Base-by-base conservation (phyloP, 2,888 invertebrate genomes). In the Romanomermis culicivorax region DNA sequence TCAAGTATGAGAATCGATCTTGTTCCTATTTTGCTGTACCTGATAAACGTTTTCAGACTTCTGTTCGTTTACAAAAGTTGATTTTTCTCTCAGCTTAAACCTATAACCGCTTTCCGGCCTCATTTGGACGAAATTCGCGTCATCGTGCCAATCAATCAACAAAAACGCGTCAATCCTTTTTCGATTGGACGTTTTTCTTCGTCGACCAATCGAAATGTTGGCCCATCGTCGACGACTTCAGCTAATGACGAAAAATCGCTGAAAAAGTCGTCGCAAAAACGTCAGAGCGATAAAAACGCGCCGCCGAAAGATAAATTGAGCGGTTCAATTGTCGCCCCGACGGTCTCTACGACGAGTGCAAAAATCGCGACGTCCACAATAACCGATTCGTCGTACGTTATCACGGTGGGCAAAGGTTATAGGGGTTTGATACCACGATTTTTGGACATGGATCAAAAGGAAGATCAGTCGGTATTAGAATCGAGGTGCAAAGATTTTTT, bases 81-180 rank as follows among this genome's bases (percentile, higher is more conserved):
- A 7, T 45, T 23, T 45, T 45, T 45, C 23, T 52, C 53, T 11
- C 51, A 56, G 56, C 52, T 91, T 62, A 74, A 84, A 1, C 89
- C 91, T 0, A 80, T 88, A 56, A 85, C 86, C 2, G 82, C 89
- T n/a, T 88, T 88, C 74, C 76, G 88, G 42, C 86, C 88, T 0
- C 85, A 84, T 66, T 83, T 86, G 70, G 82, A 82, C 62, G 82
- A 85, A 70, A 82, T 83, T 29, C 74, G 77, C 51, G 65, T 66
- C 51, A 68, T 72, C 42, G 61, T 71, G 43, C 65, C 69, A 17
- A 59, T 67, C 17, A 55, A 27, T 20, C 42, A 23, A 3, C 29
- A 11, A 24, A 29, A 26, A 51, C 11, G 23, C 11, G 47, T 23
- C 11, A 23, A 7, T 23, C 14, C 7, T 45, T 11, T 7, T 11